Percentiles rank a stretch among this genome's conserved stretches.
Evolutionary conservation across 2,113 vertebrate species (phyloP).

Genomic region (Brienomyrus brachyistius): DNA sequence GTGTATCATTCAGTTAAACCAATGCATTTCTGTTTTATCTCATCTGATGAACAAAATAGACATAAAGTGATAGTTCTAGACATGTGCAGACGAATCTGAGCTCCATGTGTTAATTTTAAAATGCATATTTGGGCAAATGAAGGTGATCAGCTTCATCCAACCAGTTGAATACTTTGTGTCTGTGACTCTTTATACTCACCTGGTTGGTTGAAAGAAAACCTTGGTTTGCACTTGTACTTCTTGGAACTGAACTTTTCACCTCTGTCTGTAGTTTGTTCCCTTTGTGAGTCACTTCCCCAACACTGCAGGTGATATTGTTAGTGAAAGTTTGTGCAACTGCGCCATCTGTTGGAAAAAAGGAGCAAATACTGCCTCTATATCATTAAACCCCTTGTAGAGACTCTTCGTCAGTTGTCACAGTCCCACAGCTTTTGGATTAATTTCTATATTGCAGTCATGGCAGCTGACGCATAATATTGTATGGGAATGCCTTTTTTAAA

Average conservation of each 20-base stretch:
- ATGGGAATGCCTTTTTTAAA: not conserved
- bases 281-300: not conserved
- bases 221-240: not conserved
- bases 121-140: not conserved
- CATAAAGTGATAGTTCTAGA: not conserved
- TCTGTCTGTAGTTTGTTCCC: not conserved
- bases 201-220: not conserved
- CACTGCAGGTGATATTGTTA: not conserved
- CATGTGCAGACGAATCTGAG: not conserved
- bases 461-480: not conserved
- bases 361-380: not conserved
- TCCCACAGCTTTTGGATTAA: not conserved
- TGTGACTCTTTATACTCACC: not conserved
- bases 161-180: not conserved
- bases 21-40: not conserved
- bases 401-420: not conserved
- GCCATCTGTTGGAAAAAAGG: constrained; percentile 25
- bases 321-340: constrained; percentile 18
- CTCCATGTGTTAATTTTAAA: not conserved
- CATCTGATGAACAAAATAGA: not conserved
- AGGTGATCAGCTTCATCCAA: not conserved
- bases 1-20: not conserved
- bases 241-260: not conserved
- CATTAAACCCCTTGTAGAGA: not conserved
- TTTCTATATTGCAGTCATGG: not conserved